A percentile compares a stretch with the other conserved stretches of the same genome.
These are phyloP conservation scores for Tetranychus piercei DNA, from an alignment of 2,888 invertebrate genomes.

Conservation along the genomic window DNA sequence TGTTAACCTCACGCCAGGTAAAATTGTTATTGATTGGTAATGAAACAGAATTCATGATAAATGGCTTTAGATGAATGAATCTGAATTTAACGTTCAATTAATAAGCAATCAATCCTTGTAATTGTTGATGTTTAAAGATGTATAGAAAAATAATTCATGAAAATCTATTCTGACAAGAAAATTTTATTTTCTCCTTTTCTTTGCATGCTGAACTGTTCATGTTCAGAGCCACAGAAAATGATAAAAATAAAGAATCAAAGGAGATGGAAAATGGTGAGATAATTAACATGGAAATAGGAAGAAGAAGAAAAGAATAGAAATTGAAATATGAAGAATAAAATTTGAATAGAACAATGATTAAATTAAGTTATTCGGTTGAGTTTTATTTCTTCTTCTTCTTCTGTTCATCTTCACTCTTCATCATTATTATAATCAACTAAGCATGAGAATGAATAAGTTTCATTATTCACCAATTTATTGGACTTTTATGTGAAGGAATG, in stretches of 20 bases:
- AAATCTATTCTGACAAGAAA: too few relatives aligned
- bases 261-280: not conserved
- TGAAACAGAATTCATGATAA: too few relatives aligned
- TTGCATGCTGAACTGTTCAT: too few relatives aligned
- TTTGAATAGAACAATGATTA: not conserved
- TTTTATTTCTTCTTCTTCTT: not conserved
- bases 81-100: too few relatives aligned
- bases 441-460: conserved; percentile 1
- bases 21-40: too few relatives aligned
- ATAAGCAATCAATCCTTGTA: too few relatives aligned
- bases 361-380: not conserved
- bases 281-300: not conserved
- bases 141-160: too few relatives aligned
- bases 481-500: too few relatives aligned
- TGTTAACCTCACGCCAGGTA: too few relatives aligned
- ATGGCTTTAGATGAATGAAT: too few relatives aligned
- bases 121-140: too few relatives aligned
- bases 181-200: too few relatives aligned
- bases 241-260: not conserved
- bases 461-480: not conserved
- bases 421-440: not conserved
- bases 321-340: not conserved
- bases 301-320: not conserved
- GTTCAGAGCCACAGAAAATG: not conserved
- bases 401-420: not conserved